Evolutionary conservation across 2,113 vertebrate species (phyloP).

Genomic region (Rhabdomys dilectus): DNA sequence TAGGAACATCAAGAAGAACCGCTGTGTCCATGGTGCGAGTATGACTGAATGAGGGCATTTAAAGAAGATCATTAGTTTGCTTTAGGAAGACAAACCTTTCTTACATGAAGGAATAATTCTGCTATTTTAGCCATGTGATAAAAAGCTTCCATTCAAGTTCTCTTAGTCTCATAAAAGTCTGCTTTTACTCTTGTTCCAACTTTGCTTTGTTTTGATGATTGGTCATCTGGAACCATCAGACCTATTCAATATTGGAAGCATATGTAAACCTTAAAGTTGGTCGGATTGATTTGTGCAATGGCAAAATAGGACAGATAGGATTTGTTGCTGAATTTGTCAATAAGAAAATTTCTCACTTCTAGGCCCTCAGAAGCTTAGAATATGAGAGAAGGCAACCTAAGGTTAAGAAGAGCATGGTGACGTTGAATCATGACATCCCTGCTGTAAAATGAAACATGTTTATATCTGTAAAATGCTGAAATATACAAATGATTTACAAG

Average conservation of each 20-base stretch:
- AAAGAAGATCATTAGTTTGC: background rate
- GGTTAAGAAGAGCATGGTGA: background rate
- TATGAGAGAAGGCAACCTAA: background rate
- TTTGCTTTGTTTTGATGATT: background rate
- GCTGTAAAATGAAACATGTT: background rate
- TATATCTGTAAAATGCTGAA: background rate
- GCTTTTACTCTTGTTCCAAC: background rate
- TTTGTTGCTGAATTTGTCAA: background rate
- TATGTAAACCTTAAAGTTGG: background rate
- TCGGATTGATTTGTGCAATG: background rate
- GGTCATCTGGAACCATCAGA: background rate
- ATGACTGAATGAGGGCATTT: background rate
- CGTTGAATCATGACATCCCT: background rate
- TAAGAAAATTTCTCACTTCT: background rate
- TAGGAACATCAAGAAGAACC: background rate
- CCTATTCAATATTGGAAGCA: background rate
- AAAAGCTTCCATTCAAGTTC: background rate
- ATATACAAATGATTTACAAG: background rate
- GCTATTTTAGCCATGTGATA: background rate
- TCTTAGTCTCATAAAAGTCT: background rate
- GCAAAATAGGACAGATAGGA: background rate
- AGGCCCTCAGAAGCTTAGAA: background rate
- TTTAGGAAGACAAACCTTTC: conserved; percentile 32
- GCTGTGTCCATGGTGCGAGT: background rate
- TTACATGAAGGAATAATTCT: background rate